Percentiles rank a stretch among this genome's conserved stretches.
Conservation (phyloP, 2,113 vertebrate genomes). For the Agapornis roseicollis region DNA sequence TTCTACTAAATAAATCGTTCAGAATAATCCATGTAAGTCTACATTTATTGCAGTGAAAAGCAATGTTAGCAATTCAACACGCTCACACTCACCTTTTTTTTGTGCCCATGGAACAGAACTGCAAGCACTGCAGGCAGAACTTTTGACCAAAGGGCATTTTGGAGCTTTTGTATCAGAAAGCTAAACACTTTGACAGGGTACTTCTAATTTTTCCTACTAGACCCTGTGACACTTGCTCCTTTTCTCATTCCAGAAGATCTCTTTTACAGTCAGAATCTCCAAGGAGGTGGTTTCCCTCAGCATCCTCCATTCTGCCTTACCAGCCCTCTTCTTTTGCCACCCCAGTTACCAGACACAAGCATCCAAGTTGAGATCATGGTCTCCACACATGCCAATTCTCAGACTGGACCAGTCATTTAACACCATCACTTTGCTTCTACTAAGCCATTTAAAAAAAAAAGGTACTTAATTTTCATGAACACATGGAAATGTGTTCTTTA, state of each 20-base stretch:
- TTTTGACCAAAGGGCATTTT: neutral
- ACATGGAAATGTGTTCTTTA: neutral
- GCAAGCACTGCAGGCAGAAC: neutral
- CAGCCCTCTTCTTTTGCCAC: neutral
- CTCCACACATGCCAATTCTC: accelerated
- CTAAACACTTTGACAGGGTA: neutral
- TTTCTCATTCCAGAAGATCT: neutral
- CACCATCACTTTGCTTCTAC: neutral
- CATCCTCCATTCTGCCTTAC: neutral
- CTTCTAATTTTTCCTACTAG: neutral
- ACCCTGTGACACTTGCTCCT: neutral
- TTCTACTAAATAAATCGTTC: neutral
- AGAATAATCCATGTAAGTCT: neutral
- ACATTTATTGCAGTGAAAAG: neutral
- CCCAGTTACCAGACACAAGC: accelerated
- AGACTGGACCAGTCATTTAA: neutral
- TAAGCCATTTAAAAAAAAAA: neutral
- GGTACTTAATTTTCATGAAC: accelerated
- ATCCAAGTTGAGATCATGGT: neutral
- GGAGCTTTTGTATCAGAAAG: neutral
- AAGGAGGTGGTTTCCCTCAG: neutral
- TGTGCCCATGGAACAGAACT: neutral
- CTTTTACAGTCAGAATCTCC: neutral
- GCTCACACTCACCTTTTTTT: neutral
- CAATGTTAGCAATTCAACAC: neutral